These are phyloP conservation scores for Esperia sulphurella DNA, from an alignment of 2,888 invertebrate species.

Conservation along the genomic window DNA sequence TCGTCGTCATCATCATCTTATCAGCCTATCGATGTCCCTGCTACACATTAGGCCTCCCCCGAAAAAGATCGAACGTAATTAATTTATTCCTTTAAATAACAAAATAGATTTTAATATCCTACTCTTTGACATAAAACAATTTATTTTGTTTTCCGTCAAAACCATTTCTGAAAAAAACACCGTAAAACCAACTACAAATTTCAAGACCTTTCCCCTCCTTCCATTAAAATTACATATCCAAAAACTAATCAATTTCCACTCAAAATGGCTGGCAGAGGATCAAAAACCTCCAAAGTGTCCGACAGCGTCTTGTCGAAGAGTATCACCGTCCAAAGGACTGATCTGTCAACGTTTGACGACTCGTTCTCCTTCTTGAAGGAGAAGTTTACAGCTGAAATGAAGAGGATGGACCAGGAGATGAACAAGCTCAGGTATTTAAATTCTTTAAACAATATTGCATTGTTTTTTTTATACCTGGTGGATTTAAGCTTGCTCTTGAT, in stretches of 20 bases:
- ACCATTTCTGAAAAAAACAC: not conserved
- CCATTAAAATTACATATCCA: not conserved
- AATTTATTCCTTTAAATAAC: too few relatives aligned
- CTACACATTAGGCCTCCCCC: too few relatives aligned
- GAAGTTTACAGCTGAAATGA: conserved; percentile 43
- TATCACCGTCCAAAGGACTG: conserved; percentile 35
- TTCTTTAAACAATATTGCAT: not conserved
- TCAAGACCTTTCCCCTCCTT: not conserved
- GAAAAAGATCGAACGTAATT: too few relatives aligned
- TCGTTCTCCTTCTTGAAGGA: conserved; percentile 37
- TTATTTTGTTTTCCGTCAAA: too few relatives aligned
- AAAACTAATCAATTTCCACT: not conserved
- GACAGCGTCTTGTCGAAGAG: conserved; percentile 10
- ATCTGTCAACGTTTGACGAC: conserved; percentile 37
- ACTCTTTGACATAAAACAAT: too few relatives aligned
- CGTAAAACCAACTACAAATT: not conserved
- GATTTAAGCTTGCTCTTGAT: too few relatives aligned
- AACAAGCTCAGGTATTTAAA: conserved; percentile 36
- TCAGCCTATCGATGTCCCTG: too few relatives aligned
- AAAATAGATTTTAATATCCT: not conserved
- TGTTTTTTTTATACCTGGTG: too few relatives aligned
- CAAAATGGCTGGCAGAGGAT: not conserved
- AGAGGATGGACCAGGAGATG: conserved; percentile 45
- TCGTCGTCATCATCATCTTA: too few relatives aligned
- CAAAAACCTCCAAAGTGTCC: not conserved